Evolutionary conservation across 2,113 vertebrate genomes (phyloP), one percentile per base, ranked within the genome.

Genomic region (Meleagris gallopavo): DNA sequence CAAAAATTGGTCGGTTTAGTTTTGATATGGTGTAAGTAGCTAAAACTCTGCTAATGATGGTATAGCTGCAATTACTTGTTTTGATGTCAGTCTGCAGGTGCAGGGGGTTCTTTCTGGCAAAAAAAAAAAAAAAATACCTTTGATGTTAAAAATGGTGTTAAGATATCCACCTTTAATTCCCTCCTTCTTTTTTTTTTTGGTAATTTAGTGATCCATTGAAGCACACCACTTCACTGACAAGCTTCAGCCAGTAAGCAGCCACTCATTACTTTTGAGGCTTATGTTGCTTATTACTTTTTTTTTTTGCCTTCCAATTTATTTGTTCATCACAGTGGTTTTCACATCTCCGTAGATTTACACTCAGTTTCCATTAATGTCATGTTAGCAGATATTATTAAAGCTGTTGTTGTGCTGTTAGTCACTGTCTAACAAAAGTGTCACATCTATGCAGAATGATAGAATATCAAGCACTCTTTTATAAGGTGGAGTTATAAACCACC

Each of bases 111-210:
- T 86, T 86, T 83, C 54, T 74, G 50, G 46, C 27, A 71, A 84
- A 86, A 70, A 83, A 83, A 86, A 70, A 83, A 83, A 74, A 32
- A 88, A 74, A 81, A 24, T 12, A n/a, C 25, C 81, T 96, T 90
- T 94, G 72, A 90, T 83, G 73, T 84, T 86, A 58, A 57, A 88
- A 86, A 84, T 14, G 13, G 52, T 84, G 61, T 69, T 64, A 64
- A 84, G 62, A 61, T 57, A 55, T 46, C 70, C 45, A 69, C 0
- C 36, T 83, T 74, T 81, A 90, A 52, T 50, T 10, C 9, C 3
- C 17, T 13, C 10, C 5, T n/a, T 38, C 16, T 29, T n/a, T 90
- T 52, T 27, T 52, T 52, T 29, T 81, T 69, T 57, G 30, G 34
- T 82, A 61, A 89, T 92, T 84, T 89, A 90, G 41, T 79, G 66